Conservation (phyloP, 2,888 invertebrate species). For the Nasonovia ribisnigri region DNA sequence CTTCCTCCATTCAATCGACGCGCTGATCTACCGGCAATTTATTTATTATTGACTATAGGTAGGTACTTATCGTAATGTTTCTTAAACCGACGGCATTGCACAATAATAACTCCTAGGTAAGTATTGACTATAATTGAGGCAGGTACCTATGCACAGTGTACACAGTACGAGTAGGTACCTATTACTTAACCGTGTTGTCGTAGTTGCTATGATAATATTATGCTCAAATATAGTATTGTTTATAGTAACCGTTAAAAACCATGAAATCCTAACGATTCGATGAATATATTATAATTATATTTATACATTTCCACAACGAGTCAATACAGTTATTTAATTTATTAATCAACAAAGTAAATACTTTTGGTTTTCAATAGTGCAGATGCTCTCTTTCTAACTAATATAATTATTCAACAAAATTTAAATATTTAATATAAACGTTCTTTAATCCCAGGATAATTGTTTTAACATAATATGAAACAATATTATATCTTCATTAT, state of each 20-base stretch:
- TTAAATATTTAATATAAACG: background rate
- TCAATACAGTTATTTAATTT: background rate
- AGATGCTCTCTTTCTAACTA: background rate
- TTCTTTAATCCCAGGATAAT: background rate
- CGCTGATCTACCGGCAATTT: background rate
- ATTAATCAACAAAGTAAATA: background rate
- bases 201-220: background rate
- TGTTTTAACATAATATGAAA: background rate
- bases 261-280: background rate
- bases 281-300: background rate
- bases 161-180: background rate
- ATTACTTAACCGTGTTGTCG: background rate
- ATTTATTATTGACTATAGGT: background rate
- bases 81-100: background rate
- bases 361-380: background rate
- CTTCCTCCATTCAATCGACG: background rate
- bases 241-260: background rate
- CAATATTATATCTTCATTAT: background rate
- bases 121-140: background rate
- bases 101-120: background rate
- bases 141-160: background rate
- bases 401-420: background rate
- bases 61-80: background rate
- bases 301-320: background rate
- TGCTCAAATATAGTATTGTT: background rate